Conservation (phyloP, 2,113 vertebrate species). For the Chaetodon auriga region DNA sequence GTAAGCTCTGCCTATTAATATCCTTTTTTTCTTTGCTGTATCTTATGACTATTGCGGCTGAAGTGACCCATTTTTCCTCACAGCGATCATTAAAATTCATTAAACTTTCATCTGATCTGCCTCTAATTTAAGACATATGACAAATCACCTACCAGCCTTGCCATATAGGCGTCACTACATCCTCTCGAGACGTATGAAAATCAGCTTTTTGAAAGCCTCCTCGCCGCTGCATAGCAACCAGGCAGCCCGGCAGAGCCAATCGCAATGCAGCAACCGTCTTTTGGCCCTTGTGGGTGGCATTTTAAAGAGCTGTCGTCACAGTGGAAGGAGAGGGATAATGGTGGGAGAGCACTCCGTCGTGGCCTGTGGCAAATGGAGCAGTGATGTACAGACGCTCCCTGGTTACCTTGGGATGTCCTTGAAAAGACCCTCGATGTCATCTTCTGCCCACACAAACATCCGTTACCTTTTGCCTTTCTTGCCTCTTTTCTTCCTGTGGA, state of each 20-base stretch:
- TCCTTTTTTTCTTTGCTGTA: conserved; percentile 29
- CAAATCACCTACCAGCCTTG: conserved; percentile 53
- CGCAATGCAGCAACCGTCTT: conserved; percentile 19
- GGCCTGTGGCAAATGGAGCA: conserved; percentile 43
- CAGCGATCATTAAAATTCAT: conserved; percentile 66
- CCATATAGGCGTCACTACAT: conserved; percentile 39
- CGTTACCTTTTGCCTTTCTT: neutral
- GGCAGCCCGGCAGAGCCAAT: conserved; percentile 57
- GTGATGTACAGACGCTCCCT: conserved; percentile 29
- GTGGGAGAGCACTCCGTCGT: conserved; percentile 33
- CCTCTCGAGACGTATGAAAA: conserved; percentile 40
- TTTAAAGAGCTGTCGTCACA: conserved; percentile 41
- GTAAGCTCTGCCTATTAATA: conserved; percentile 26
- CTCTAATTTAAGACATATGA: conserved; percentile 71
- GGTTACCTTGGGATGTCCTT: conserved; percentile 65
- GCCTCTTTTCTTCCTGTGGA: neutral
- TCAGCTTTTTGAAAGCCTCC: conserved; percentile 6
- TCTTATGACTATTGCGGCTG: conserved; percentile 32
- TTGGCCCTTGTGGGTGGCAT: conserved; percentile 56
- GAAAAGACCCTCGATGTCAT: conserved; percentile 49
- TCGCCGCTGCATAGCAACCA: conserved; percentile 70
- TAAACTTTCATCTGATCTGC: conserved; percentile 69
- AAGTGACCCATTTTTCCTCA: conserved; percentile 58
- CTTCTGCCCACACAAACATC: conserved; percentile 39
- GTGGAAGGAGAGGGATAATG: conserved; percentile 34